Percentiles rank a stretch among this genome's conserved stretches.
Evolutionary conservation across 2,888 invertebrate genomes (phyloP).

Genomic region (Sinelater perroti): DNA sequence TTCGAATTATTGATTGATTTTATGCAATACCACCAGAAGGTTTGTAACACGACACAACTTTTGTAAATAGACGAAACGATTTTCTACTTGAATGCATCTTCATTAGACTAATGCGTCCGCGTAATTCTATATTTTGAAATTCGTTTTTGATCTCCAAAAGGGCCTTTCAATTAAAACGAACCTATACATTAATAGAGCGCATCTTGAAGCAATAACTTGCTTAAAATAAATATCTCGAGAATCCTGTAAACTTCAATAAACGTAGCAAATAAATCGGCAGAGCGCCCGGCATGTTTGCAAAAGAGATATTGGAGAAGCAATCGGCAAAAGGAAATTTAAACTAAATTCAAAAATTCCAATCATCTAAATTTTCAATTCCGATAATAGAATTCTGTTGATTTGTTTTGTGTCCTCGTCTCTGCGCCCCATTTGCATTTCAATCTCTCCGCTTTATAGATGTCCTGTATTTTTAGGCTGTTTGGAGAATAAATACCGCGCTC

Average conservation of each 20-base stretch:
- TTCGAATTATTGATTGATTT: too few relatives aligned
- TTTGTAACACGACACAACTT: too few relatives aligned
- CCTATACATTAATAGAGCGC: constrained; percentile 3
- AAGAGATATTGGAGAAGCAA: constrained; percentile 35
- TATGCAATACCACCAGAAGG: too few relatives aligned
- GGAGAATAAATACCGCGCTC: constrained; percentile 14
- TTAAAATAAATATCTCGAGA: not conserved
- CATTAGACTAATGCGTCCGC: too few relatives aligned
- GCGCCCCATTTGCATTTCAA: constrained; percentile 27
- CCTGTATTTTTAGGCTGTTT: constrained; percentile 14
- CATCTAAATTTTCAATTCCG: constrained; percentile 28
- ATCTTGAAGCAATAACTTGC: constrained; percentile 4
- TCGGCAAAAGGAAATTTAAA: constrained; percentile 45
- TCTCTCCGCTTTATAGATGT: constrained; percentile 23
- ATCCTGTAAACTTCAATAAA: constrained; percentile 19
- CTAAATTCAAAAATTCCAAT: constrained; percentile 33
- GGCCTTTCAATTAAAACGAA: constrained; percentile 7
- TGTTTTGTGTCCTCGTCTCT: constrained; percentile 16
- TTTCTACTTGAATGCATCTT: too few relatives aligned
- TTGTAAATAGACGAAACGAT: too few relatives aligned
- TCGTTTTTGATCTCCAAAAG: too few relatives aligned
- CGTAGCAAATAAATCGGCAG: constrained; percentile 13
- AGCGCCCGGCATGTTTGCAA: constrained; percentile 10
- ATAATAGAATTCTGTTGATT: constrained; percentile 33
- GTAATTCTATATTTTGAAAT: too few relatives aligned